Conservation (phyloP, 2,113 vertebrate species). For the Eolophus roseicapilla region DNA sequence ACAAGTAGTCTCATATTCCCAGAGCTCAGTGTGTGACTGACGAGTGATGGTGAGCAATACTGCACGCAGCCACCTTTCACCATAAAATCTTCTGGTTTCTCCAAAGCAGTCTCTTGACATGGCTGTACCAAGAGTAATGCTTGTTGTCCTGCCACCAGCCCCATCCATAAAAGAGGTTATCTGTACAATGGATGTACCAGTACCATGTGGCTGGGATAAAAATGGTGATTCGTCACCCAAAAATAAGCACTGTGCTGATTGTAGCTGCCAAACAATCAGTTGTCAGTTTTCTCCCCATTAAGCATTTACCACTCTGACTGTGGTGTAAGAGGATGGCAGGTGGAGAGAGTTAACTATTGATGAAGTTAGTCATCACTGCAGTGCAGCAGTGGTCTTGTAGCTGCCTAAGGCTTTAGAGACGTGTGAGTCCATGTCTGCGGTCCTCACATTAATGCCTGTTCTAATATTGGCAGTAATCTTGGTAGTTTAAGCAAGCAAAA, state of each 20-base stretch:
- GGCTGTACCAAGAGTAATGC: neutral
- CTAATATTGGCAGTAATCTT: neutral
- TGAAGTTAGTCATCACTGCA: neutral
- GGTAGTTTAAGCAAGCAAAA: neutral
- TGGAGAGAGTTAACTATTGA: neutral
- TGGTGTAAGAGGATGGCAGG: neutral
- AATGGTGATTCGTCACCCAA: conserved; percentile 24
- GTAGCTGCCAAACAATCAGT: conserved; percentile 33
- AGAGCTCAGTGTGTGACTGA: neutral
- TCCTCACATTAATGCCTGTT: neutral
- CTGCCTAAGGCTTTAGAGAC: neutral
- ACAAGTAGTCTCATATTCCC: neutral
- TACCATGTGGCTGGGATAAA: neutral
- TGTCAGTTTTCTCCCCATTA: neutral
- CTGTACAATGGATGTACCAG: neutral
- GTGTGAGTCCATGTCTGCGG: neutral
- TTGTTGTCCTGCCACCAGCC: neutral
- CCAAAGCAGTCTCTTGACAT: neutral
- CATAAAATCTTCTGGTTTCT: neutral
- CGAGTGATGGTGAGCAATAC: neutral
- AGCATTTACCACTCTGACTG: conserved; percentile 20
- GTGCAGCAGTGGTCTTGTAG: neutral
- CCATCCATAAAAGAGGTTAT: neutral
- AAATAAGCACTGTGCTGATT: conserved; percentile 15
- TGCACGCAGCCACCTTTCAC: neutral